phyloP scores from a whole-genome alignment of 2,888 invertebrate species.

The Galerucella nymphaeae region DNA sequence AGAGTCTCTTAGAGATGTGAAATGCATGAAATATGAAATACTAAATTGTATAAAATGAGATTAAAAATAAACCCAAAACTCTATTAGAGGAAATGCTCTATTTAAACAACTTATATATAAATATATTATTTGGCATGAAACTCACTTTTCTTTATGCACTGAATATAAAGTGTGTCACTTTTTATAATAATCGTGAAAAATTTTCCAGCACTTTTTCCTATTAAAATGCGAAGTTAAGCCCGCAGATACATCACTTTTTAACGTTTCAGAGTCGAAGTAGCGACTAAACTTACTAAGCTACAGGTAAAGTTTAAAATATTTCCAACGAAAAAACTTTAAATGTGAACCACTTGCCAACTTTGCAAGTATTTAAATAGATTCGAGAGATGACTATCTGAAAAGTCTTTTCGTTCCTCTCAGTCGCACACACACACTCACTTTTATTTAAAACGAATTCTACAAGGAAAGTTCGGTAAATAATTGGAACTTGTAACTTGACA shows the following conservation, averaged over 20 bases:
- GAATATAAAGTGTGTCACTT: slow-evolving; percentile 22
- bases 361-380: slow-evolving; percentile 42
- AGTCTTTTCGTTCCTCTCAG: slow-evolving; percentile 20
- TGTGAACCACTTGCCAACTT: slow-evolving; percentile 41
- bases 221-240: slow-evolving; percentile 15
- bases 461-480: slow-evolving; percentile 11
- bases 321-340: slow-evolving; percentile 23
- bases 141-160: slow-evolving; percentile 26
- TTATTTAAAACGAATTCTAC: slow-evolving; percentile 24
- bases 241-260: slow-evolving; percentile 27
- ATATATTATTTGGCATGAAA: slow-evolving; percentile 13
- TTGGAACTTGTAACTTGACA: background rate
- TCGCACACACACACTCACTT: slow-evolving; percentile 16
- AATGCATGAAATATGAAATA: background rate
- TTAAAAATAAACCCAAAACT: slow-evolving; percentile 2
- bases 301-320: slow-evolving; percentile 28
- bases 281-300: slow-evolving; percentile 17
- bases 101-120: background rate
- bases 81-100: background rate
- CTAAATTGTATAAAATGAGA: background rate
- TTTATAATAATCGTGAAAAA: slow-evolving; percentile 25
- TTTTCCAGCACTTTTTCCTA: slow-evolving; percentile 21
- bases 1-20: too few relatives aligned
- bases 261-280: slow-evolving; percentile 20
- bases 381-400: slow-evolving; percentile 35